Evolutionary conservation across 2,888 invertebrate species (phyloP).

Genomic region (Metacarcinus magister): DNA sequence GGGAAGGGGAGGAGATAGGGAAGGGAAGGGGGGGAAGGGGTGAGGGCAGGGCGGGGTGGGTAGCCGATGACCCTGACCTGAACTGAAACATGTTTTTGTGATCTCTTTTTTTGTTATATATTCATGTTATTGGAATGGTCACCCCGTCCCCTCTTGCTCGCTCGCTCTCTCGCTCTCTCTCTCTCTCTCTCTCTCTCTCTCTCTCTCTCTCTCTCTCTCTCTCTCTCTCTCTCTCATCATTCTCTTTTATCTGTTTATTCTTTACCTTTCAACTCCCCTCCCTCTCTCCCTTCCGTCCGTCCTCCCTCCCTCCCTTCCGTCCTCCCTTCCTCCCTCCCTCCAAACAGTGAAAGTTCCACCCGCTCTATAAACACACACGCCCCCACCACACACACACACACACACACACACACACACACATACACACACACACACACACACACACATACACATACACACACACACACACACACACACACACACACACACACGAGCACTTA

Average conservation of each 20-base stretch:
- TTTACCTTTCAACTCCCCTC: not conserved
- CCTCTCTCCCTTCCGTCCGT: not conserved
- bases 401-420: no score
- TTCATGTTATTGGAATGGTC: no score
- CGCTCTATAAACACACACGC: no score
- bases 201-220: no score
- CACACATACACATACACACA: constrained; percentile 56
- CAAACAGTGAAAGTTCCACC: not conserved
- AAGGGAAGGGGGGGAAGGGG: not conserved
- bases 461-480: constrained; percentile 57
- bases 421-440: not conserved
- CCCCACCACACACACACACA: no score
- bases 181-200: no score
- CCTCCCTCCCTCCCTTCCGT: not conserved
- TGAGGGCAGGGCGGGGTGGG: not conserved
- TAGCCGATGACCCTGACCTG: not conserved
- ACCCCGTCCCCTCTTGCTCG: no score
- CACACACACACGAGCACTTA: not conserved
- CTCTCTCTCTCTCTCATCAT: no score
- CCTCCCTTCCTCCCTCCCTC: not conserved
- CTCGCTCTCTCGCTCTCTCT: no score
- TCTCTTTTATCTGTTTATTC: not conserved
- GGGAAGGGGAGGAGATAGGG: not conserved
- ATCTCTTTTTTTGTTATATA: not conserved
- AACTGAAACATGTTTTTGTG: not conserved